Evolutionary conservation across 1,140 invertebrate species (phyloP).

Genomic region (Penaeus vannamei): DNA sequence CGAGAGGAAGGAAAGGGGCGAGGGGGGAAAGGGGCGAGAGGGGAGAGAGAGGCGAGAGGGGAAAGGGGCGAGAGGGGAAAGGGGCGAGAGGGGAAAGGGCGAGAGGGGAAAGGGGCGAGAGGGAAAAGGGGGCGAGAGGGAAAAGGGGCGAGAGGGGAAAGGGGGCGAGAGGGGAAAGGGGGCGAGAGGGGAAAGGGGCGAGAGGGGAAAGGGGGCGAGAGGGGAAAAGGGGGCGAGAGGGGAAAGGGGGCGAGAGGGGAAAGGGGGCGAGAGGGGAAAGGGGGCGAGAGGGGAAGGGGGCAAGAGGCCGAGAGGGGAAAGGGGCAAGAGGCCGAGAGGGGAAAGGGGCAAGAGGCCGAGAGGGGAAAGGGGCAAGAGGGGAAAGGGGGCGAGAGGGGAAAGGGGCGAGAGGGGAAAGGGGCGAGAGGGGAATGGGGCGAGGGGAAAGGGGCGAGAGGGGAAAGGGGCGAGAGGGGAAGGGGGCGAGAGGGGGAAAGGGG

Average conservation of each 20-base stretch:
- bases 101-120: too few relatives aligned
- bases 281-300: background rate
- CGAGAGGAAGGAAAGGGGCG: too few relatives aligned
- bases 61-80: background rate
- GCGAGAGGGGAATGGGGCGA: background rate
- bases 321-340: background rate
- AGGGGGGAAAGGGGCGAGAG: background rate
- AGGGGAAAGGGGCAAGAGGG: background rate
- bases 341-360: background rate
- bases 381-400: background rate
- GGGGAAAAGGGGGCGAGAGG: background rate
- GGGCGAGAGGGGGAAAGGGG: background rate
- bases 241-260: background rate
- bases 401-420: background rate
- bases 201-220: background rate
- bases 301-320: background rate
- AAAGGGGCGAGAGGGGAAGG: background rate
- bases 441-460: too few relatives aligned
- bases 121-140: background rate
- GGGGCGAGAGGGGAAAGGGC: too few relatives aligned
- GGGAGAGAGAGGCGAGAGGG: background rate
- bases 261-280: background rate
- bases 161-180: background rate
- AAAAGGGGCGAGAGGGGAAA: background rate
- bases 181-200: background rate